phyloP scores from a whole-genome alignment of 2,888 invertebrate genomes.

The Biston stratarius region DNA sequence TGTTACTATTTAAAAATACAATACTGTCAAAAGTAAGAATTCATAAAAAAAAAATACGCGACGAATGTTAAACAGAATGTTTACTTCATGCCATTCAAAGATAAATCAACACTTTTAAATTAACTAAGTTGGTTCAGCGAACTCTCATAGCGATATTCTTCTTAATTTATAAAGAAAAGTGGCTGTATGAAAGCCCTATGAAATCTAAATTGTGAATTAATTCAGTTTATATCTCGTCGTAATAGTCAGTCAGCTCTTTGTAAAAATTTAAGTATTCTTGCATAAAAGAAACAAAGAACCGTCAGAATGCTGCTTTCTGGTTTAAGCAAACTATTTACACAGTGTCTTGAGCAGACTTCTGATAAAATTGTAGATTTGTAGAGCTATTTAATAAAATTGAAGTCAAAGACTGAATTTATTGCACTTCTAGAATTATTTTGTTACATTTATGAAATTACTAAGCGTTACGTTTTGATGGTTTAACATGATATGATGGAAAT shows the following conservation, averaged over 20 bases:
- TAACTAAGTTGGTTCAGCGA: slow-evolving; percentile 36
- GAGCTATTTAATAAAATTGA: slow-evolving; percentile 8
- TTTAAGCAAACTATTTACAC: slow-evolving; percentile 9
- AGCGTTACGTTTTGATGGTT: no score
- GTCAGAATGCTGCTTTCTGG: slow-evolving; percentile 20
- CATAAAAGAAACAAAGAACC: slow-evolving; percentile 29
- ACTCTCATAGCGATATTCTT: slow-evolving; percentile 34
- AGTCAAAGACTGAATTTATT: background rate
- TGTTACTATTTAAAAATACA: background rate
- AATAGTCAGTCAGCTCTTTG: slow-evolving; percentile 32
- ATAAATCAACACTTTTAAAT: slow-evolving; percentile 24
- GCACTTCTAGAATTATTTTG: background rate
- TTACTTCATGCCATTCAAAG: slow-evolving; percentile 10
- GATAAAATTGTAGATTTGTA: background rate
- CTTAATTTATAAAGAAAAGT: slow-evolving; percentile 39
- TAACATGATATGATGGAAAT: no score
- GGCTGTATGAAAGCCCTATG: slow-evolving; percentile 35
- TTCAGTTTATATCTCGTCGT: slow-evolving; percentile 31
- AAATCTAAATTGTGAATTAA: slow-evolving; percentile 38
- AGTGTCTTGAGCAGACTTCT: slow-evolving; percentile 12
- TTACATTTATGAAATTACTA: background rate
- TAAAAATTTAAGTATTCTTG: slow-evolving; percentile 32
- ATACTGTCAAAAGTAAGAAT: background rate
- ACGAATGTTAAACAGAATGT: background rate
- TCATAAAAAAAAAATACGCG: background rate